phyloP scores from a whole-genome alignment of 2,888 invertebrate species.

The Clistopyga incitator region DNA sequence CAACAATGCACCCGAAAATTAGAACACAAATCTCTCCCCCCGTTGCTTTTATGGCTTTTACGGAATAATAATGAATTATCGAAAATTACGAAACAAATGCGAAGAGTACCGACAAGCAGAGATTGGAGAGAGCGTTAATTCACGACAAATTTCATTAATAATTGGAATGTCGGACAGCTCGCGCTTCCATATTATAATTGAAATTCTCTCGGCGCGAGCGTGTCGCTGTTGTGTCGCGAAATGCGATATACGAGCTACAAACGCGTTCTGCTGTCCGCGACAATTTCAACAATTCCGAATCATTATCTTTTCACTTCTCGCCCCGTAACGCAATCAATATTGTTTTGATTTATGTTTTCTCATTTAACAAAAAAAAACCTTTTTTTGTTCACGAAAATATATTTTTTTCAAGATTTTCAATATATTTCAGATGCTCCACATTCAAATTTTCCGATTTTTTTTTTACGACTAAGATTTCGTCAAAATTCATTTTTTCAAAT shows the following conservation, averaged over 20 bases:
- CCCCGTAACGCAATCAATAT: not conserved
- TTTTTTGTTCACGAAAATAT: too few species aligned
- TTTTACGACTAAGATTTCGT: too few species aligned
- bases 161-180: conserved; percentile 25
- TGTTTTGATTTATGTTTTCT: too few species aligned
- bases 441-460: too few species aligned
- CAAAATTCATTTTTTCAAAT: too few species aligned
- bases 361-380: too few species aligned
- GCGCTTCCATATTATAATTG: conserved; percentile 57
- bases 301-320: not conserved
- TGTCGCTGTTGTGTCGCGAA: not conserved
- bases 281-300: conserved; percentile 33
- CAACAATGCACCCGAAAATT: conserved; percentile 34
- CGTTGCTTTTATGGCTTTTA: not conserved
- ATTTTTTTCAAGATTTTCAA: too few species aligned
- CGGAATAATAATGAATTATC: conserved; percentile 50
- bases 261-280: conserved; percentile 20
- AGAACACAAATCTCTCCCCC: conserved; percentile 5
- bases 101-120: not conserved
- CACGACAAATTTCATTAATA: conserved; percentile 51
- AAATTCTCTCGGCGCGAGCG: conserved; percentile 47
- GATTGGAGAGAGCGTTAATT: conserved; percentile 44
- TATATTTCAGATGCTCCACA: too few species aligned
- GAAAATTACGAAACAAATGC: conserved; percentile 28
- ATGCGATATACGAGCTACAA: conserved; percentile 13